These are phyloP conservation scores for Eleginops maclovinus DNA, from an alignment of 2,113 vertebrate species.

Conservation along the genomic window DNA sequence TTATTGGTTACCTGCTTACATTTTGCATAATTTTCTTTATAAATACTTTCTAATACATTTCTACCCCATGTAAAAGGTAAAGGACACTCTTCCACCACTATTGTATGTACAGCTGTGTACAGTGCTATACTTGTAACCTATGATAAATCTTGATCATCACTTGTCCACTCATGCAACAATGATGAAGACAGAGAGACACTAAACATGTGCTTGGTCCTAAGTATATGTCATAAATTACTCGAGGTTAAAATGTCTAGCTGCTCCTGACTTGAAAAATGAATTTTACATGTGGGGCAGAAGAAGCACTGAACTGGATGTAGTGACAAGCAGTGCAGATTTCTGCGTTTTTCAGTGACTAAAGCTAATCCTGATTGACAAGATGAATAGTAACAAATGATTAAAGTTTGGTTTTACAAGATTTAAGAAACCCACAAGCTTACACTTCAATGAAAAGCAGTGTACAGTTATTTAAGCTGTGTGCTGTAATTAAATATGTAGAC, in stretches of 20 bases:
- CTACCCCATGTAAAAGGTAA: background rate
- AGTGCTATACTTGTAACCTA: too few species aligned
- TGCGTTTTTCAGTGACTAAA: conserved; percentile 20
- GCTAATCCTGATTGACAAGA: conserved; percentile 23
- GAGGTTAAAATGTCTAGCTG: conserved; percentile 18
- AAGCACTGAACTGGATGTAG: conserved; percentile 22
- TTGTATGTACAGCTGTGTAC: background rate
- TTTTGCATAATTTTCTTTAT: background rate
- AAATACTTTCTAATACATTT: background rate
- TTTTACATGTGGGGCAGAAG: conserved; percentile 16
- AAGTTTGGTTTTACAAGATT: background rate
- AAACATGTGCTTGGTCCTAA: background rate
- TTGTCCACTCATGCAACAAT: background rate
- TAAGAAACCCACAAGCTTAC: background rate
- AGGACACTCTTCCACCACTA: background rate
- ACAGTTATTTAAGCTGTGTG: background rate
- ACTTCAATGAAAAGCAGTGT: background rate
- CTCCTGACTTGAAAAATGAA: conserved; percentile 14
- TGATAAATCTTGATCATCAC: too few species aligned
- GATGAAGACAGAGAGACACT: background rate
- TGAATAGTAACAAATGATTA: background rate
- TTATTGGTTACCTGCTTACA: background rate
- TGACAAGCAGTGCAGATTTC: background rate
- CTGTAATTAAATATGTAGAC: background rate
- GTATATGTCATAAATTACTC: conserved; percentile 1